Percentiles rank a stretch among this genome's conserved stretches.
These are phyloP conservation scores for Drosophila sturtevanti DNA, from an alignment of 1,140 invertebrate species.

Conservation along the genomic window DNA sequence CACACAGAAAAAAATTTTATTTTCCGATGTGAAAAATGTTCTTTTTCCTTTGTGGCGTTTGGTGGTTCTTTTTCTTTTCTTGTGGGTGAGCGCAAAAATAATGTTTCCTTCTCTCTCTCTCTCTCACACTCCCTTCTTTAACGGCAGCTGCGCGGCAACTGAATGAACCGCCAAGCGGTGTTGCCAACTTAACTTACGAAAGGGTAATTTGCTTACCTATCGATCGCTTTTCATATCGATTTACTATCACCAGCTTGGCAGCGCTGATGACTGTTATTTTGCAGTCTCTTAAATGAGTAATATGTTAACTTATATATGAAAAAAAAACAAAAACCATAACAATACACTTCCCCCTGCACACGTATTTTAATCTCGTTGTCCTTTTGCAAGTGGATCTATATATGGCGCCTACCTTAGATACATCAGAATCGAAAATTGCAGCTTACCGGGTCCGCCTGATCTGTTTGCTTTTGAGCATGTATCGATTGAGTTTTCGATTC, in stretches of 20 bases:
- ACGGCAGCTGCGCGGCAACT: slow-evolving; percentile 75
- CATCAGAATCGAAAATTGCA: too few relatives aligned
- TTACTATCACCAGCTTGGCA: background rate
- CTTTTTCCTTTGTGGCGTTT: slow-evolving; percentile 61
- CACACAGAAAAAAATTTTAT: slow-evolving; percentile 77
- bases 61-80: slow-evolving; percentile 32
- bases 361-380: too few relatives aligned
- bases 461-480: too few relatives aligned
- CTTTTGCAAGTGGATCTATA: too few relatives aligned
- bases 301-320: background rate
- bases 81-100: slow-evolving; percentile 48
- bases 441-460: too few relatives aligned
- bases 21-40: slow-evolving; percentile 72
- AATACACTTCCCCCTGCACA: too few relatives aligned
- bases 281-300: background rate
- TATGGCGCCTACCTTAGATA: too few relatives aligned
- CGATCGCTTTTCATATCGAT: background rate
- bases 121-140: slow-evolving; percentile 46
- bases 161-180: slow-evolving; percentile 44
- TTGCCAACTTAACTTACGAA: background rate
- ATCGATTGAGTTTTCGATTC: too few relatives aligned
- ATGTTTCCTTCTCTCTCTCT: slow-evolving; percentile 46
- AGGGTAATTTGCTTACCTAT: background rate
- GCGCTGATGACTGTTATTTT: background rate
- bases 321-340: too few relatives aligned